Base-by-base conservation (phyloP, 1,140 invertebrate species). In the Rhagoletis pomonella region DNA sequence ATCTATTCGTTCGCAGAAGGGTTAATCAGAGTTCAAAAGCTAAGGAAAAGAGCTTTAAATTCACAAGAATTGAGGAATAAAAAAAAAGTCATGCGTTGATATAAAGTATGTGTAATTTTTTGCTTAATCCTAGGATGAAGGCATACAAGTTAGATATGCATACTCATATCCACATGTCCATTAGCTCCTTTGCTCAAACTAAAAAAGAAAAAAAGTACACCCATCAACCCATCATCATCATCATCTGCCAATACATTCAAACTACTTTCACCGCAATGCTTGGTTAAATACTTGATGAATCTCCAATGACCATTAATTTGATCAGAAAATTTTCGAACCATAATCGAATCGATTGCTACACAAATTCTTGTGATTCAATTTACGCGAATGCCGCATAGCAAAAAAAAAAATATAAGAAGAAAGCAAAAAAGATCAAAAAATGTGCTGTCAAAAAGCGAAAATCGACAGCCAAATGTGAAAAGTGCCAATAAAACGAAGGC, bases 241-340 rank as follows among this genome's bases (percentile, higher is more conserved):
- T 81, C 73, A 81, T 10, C n/a, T 81, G 73, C 55, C 73, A 81
- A 81, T 50, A 50, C 55, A 47, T 10, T 55, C 47, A 50, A 81
- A 81, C 73, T 81, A 81, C 55, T 81, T 55, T 55, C n/a, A 19
- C 73, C 73, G 19, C 73, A 81, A 81, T 9, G 47, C 44, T 81
- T 81, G 44, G 55, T 81, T 81, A n/a, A 81, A 55, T 81, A 81
- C 73, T 81, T 55, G 73, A 81, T 81, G 73, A 81, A 81, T 50
- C 73, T 81, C 47, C 73, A 81, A 81, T 81, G 73, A 55, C 47
- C 73, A 55, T 55, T 81, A 81, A 81, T 81, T 81, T 81, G 55
- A 81, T 81, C 73, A 81, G 17, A 81, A 77, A 81, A 55, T 50
- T 81, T 81, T 81, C 47, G 73, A 81, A 81, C 73, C 73, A 81